These are phyloP conservation scores for Zootermopsis nevadensis DNA, from an alignment of 2,888 invertebrate genomes.

Conservation along the genomic window DNA sequence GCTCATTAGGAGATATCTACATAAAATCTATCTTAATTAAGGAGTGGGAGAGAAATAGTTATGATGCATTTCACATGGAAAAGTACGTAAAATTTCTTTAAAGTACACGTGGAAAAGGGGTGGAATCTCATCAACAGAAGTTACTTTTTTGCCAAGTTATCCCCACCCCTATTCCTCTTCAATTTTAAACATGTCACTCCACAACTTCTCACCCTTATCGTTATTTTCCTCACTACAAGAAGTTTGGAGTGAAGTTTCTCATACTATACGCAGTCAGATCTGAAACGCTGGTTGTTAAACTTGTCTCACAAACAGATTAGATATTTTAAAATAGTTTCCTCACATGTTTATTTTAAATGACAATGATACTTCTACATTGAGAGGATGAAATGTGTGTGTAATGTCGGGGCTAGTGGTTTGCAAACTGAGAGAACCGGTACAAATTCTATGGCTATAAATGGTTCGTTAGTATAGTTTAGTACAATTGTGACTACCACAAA, in stretches of 20 bases:
- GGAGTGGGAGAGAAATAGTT: background rate
- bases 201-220: background rate
- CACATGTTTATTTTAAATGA: too few relatives aligned
- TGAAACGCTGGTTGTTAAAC: background rate
- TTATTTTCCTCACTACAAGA: background rate
- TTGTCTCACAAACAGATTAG: background rate
- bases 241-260: background rate
- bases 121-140: constrained; percentile 24
- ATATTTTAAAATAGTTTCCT: too few relatives aligned
- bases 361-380: too few relatives aligned
- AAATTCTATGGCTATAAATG: too few relatives aligned
- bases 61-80: background rate
- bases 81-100: background rate
- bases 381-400: too few relatives aligned
- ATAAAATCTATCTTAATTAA: background rate
- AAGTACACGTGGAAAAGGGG: background rate
- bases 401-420: too few relatives aligned
- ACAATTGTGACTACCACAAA: too few relatives aligned
- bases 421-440: too few relatives aligned
- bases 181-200: constrained; percentile 19
- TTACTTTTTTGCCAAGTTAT: constrained; percentile 27
- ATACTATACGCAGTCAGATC: background rate
- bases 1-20: background rate
- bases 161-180: background rate
- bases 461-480: too few relatives aligned